Conservation (phyloP, 1,140 invertebrate genomes). For the Drosophila parvula region DNA sequence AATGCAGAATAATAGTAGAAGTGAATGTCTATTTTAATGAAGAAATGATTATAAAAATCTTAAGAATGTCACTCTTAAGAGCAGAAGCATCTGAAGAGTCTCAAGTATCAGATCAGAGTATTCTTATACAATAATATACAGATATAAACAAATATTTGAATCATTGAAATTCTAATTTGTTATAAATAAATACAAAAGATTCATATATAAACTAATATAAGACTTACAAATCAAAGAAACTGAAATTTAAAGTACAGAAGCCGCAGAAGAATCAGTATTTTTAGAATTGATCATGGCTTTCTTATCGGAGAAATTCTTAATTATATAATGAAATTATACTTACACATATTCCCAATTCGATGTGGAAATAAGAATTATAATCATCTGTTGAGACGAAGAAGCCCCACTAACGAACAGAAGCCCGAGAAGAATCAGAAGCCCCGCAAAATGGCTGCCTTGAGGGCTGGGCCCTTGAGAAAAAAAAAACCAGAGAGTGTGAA, state of each 20-base stretch:
- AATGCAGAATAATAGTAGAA: too few species aligned
- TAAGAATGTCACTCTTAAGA: too few species aligned
- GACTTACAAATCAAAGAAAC: neutral
- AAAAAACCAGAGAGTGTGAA: conserved; percentile 38
- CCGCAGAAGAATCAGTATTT: neutral
- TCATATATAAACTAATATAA: too few species aligned
- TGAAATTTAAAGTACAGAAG: neutral
- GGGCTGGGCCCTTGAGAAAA: conserved; percentile 7
- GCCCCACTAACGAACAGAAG: conserved; percentile 3
- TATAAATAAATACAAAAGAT: too few species aligned
- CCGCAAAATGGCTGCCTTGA: conserved; percentile 34
- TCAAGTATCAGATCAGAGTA: too few species aligned
- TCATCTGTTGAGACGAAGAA: neutral
- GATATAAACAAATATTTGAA: neutral
- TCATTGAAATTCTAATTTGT: neutral
- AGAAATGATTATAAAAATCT: too few species aligned
- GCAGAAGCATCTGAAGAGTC: neutral
- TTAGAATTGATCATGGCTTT: neutral
- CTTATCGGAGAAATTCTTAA: neutral
- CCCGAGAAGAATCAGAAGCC: conserved; percentile 7
- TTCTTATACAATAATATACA: neutral
- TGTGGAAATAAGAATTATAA: too few species aligned
- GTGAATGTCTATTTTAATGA: too few species aligned
- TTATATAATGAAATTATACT: too few species aligned
- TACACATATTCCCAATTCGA: too few species aligned